Conservation (phyloP, 2,888 invertebrate genomes). For the Myopa tessellatipennis region DNA sequence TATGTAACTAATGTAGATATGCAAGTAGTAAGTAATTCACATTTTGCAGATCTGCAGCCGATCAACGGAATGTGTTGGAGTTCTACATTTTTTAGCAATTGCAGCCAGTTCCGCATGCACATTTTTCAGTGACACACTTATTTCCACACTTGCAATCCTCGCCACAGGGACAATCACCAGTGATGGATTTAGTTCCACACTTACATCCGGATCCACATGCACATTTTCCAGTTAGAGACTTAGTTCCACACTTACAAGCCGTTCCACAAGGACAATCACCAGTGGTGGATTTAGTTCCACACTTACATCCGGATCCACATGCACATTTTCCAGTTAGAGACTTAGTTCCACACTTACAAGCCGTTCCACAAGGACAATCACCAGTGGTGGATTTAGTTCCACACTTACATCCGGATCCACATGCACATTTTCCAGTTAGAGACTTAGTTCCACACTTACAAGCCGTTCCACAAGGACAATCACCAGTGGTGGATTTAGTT, state of each 20-base stretch:
- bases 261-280: constrained; percentile 26
- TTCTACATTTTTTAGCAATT: not conserved
- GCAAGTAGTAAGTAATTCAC: too few species aligned
- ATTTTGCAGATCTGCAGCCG: too few species aligned
- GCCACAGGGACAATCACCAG: constrained; percentile 18
- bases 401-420: constrained; percentile 15
- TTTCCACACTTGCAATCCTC: constrained; percentile 13
- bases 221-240: not conserved
- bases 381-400: not conserved
- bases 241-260: constrained; percentile 1
- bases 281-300: not conserved
- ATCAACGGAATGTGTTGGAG: too few species aligned
- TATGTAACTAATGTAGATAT: too few species aligned
- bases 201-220: constrained; percentile 7
- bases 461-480: constrained; percentile 25
- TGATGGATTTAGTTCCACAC: not conserved
- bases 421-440: not conserved
- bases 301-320: constrained; percentile 15
- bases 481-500: not conserved
- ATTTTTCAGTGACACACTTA: constrained; percentile 1
- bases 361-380: constrained; percentile 26
- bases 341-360: not conserved
- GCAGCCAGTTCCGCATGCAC: constrained; percentile 10
- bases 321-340: not conserved
- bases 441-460: not conserved